Evolutionary conservation across 2,888 invertebrate genomes (phyloP).

Genomic region (Drosophila suboccidentalis): DNA sequence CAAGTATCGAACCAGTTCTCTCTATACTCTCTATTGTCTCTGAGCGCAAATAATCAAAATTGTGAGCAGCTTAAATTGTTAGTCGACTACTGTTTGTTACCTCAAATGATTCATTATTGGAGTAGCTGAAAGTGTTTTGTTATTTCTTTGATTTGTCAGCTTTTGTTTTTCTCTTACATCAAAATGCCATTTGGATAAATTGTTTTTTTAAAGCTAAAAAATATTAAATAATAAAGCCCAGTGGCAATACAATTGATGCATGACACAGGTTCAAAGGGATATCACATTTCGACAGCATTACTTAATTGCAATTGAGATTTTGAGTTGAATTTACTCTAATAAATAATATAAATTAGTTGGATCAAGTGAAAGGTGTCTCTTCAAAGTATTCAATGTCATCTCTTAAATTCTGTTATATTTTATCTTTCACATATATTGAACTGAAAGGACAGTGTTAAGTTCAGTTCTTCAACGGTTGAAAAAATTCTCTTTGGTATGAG

Average conservation of each 20-base stretch:
- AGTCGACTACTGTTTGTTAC: conserved; percentile 71
- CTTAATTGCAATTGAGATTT: neutral
- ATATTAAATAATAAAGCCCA: conserved; percentile 37
- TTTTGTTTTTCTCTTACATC: conserved; percentile 51
- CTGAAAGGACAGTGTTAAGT: too few species aligned
- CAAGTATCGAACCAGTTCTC: conserved; percentile 39
- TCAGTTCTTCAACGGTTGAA: too few species aligned
- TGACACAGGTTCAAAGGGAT: conserved; percentile 25
- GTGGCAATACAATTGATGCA: conserved; percentile 36
- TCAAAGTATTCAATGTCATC: too few species aligned
- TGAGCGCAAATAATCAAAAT: conserved; percentile 54
- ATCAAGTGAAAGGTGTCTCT: too few species aligned
- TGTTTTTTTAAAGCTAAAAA: neutral
- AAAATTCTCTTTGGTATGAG: too few species aligned
- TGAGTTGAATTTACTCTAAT: neutral
- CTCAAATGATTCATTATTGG: conserved; percentile 62
- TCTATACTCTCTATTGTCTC: conserved; percentile 43
- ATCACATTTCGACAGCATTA: conserved; percentile 2
- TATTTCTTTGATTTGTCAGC: conserved; percentile 33
- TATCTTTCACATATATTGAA: too few species aligned
- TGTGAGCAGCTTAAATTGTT: conserved; percentile 66
- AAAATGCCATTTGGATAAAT: conserved; percentile 67
- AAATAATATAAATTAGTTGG: neutral
- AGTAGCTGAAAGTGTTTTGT: conserved; percentile 55
- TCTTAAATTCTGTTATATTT: too few species aligned